Evolutionary conservation across 2,113 vertebrate species (phyloP).

Genomic region (Dissostichus mawsoni): DNA sequence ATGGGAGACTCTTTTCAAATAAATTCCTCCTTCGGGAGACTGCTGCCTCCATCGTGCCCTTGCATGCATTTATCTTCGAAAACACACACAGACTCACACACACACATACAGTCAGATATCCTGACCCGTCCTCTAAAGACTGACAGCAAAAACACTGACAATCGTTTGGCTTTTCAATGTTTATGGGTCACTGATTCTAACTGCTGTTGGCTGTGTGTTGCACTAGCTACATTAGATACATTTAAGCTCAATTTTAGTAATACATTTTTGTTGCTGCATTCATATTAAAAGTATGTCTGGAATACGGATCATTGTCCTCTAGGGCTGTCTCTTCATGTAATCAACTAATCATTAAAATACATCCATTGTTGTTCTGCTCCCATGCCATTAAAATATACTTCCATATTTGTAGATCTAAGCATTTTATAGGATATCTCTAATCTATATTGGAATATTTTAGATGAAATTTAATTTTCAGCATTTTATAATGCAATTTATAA

Average conservation of each 20-base stretch:
- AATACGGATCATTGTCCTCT: background rate
- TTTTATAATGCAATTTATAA: no score
- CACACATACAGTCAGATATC: conserved; percentile 5
- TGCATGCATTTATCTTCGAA: conserved; percentile 23
- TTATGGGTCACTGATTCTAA: conserved; percentile 30
- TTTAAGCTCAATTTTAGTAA: background rate
- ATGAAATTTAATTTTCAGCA: background rate
- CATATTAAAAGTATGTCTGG: background rate
- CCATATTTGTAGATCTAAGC: background rate
- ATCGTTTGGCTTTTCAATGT: conserved; percentile 19
- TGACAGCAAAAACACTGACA: conserved; percentile 31
- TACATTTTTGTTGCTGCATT: background rate
- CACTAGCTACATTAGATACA: background rate
- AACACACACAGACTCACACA: conserved; percentile 11
- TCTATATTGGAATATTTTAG: background rate
- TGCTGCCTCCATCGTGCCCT: conserved; percentile 61
- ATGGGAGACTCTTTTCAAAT: conserved; percentile 65
- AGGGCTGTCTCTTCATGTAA: background rate
- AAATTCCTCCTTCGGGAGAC: conserved; percentile 61
- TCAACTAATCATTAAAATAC: background rate
- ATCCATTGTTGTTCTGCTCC: background rate
- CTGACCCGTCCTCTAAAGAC: background rate
- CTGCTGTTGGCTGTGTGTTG: conserved; percentile 5
- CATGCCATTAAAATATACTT: background rate
- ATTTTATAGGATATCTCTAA: background rate